These are phyloP conservation scores for Heteromurus nitidus DNA, from an alignment of 2,888 invertebrate genomes.

Conservation along the genomic window DNA sequence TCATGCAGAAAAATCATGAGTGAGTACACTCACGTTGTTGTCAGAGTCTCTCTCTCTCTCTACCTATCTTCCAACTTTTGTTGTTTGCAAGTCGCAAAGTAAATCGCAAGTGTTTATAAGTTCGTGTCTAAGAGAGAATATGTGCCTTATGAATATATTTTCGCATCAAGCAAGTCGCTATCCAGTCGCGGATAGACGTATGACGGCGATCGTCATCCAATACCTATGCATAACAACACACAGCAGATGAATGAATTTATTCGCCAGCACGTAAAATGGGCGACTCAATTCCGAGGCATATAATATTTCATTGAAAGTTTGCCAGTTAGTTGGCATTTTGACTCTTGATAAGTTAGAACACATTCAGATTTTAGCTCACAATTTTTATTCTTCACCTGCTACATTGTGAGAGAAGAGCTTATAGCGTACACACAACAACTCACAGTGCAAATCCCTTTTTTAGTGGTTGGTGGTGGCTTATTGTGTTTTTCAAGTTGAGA, in stretches of 20 bases:
- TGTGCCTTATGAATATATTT: too few relatives aligned
- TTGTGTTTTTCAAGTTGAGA: conserved; percentile 25
- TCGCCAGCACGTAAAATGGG: conserved; percentile 65
- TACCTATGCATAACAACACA: conserved; percentile 20
- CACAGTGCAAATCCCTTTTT: background rate
- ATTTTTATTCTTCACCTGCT: conserved; percentile 7
- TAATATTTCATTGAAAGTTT: conserved; percentile 39
- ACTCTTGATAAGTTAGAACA: conserved; percentile 54
- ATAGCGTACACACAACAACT: conserved; percentile 8
- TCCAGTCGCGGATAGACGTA: too few relatives aligned
- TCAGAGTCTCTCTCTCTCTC: too few relatives aligned
- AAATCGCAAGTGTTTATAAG: too few relatives aligned
- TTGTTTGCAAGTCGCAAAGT: too few relatives aligned
- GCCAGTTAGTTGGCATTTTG: conserved; percentile 52
- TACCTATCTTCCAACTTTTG: too few relatives aligned
- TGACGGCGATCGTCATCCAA: background rate
- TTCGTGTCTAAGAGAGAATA: too few relatives aligned
- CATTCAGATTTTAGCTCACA: conserved; percentile 32
- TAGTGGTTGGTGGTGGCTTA: conserved; percentile 1
- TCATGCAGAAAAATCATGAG: too few relatives aligned
- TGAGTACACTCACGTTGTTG: too few relatives aligned
- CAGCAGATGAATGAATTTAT: conserved; percentile 66
- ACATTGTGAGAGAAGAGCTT: background rate
- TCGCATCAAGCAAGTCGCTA: too few relatives aligned
- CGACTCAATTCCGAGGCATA: conserved; percentile 40